These are phyloP conservation scores for Melieria omissa DNA, from an alignment of 2,888 invertebrate species.

Conservation along the genomic window DNA sequence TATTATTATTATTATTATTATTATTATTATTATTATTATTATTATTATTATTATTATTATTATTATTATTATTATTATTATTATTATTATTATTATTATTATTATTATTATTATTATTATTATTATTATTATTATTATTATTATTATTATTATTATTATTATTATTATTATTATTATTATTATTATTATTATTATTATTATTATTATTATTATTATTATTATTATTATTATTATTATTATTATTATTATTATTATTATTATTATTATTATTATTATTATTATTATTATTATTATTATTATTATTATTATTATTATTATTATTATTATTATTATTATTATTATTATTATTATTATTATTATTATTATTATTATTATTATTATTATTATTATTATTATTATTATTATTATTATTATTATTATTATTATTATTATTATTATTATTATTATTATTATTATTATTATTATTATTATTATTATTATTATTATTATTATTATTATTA, in stretches of 20 bases:
- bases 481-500: slow-evolving; percentile 4
- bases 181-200: slow-evolving; percentile 4
- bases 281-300: slow-evolving; percentile 4
- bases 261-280: slow-evolving; percentile 4
- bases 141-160: slow-evolving; percentile 4
- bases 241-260: slow-evolving; percentile 4
- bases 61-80: slow-evolving; percentile 4
- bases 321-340: slow-evolving; percentile 4
- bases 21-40: slow-evolving; percentile 4
- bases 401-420: slow-evolving; percentile 4
- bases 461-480: slow-evolving; percentile 4
- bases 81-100: slow-evolving; percentile 4
- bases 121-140: slow-evolving; percentile 4
- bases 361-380: slow-evolving; percentile 4
- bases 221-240: slow-evolving; percentile 4
- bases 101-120: slow-evolving; percentile 4
- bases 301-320: slow-evolving; percentile 4
- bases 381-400: slow-evolving; percentile 4
- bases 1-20: slow-evolving; percentile 4
- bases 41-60: slow-evolving; percentile 4
- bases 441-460: slow-evolving; percentile 4
- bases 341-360: slow-evolving; percentile 4
- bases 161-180: slow-evolving; percentile 4
- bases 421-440: slow-evolving; percentile 4
- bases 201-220: slow-evolving; percentile 4